Evolutionary conservation across 2,888 invertebrate species (phyloP).

Genomic region (Tetanocera ferruginea): DNA sequence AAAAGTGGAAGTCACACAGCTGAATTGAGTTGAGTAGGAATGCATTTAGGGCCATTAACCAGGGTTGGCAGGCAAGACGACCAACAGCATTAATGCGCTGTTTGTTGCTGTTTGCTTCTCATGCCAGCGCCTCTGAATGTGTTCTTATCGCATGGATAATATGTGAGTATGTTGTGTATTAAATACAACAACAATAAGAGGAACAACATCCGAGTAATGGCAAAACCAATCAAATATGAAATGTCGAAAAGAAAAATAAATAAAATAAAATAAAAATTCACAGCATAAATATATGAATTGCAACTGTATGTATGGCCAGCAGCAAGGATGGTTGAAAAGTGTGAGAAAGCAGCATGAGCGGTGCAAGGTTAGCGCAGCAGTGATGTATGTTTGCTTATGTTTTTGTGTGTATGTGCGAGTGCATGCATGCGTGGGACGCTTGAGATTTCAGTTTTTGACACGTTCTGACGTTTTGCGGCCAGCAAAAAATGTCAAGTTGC

Average conservation of each 20-base stretch:
- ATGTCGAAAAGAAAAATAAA: background rate
- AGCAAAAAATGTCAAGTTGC: background rate
- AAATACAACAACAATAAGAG: background rate
- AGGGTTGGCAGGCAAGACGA: background rate
- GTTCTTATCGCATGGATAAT: too few species aligned
- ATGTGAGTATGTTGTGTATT: background rate
- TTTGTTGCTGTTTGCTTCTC: too few species aligned
- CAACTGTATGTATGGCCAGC: background rate
- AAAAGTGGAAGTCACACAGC: background rate
- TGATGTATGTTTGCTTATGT: background rate
- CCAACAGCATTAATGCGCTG: background rate
- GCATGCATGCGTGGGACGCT: background rate
- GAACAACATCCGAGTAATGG: background rate
- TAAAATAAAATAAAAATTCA: background rate
- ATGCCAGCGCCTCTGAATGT: too few species aligned
- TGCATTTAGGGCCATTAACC: slow-evolving; percentile 6
- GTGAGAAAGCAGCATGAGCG: background rate
- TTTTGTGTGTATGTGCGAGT: background rate
- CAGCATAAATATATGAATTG: background rate
- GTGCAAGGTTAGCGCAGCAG: background rate
- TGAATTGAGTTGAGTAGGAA: background rate
- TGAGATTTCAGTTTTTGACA: background rate
- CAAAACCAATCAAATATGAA: background rate
- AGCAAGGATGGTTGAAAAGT: background rate
- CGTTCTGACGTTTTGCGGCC: slow-evolving; percentile 37